Base-by-base conservation (phyloP, 2,113 vertebrate genomes). In the Pteropus alecto region DNA sequence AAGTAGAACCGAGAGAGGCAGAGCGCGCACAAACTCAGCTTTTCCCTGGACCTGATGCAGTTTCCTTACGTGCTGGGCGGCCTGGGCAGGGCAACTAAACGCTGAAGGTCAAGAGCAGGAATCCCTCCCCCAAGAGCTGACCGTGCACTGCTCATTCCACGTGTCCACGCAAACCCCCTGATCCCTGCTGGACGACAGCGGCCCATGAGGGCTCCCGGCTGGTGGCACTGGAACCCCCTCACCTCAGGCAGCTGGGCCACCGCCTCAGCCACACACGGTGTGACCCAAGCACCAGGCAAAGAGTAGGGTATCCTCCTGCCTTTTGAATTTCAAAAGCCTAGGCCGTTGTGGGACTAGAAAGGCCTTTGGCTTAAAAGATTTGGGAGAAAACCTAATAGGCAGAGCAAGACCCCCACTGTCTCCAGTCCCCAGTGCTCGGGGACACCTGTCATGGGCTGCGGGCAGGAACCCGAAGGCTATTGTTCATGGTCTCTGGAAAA, bases 241-340 rank as follows among this genome's bases (percentile, higher is more conserved):
- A 7, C 65, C 30, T 6, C 6, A 5, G 56, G 35, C 41, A 2
- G 9, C 28, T 30, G 15, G 71, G 38, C 38, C 2, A 2, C 33
- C 7, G 18, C 58, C 51, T 70, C 33, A 6, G 68, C 12, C 26
- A 56, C 33, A 4, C 19, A 38, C 1, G 4, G 13, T 7, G 3
- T 8, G n/a, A 13, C 51, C 51, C 35, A 56, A 48, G 82, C 13
- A 3, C 56, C 74, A 10, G 24, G 35, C 58, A 38, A 83, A 68
- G 46, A 73, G 4, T 65, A 11, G 24, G 33, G 14, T 21, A 3
- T 56, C 79, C 58, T 65, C 24, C 38, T 78, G 35, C 7, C 18
- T 92, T 83, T 35, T 76, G 61, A 90, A 13, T 83, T 94, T 78
- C 48, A 63, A 70, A 92, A 95, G 33, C 73, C 60, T 78, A 61